Base-by-base conservation (phyloP, 2,888 invertebrate species). In the Ophonus ardosiacus region DNA sequence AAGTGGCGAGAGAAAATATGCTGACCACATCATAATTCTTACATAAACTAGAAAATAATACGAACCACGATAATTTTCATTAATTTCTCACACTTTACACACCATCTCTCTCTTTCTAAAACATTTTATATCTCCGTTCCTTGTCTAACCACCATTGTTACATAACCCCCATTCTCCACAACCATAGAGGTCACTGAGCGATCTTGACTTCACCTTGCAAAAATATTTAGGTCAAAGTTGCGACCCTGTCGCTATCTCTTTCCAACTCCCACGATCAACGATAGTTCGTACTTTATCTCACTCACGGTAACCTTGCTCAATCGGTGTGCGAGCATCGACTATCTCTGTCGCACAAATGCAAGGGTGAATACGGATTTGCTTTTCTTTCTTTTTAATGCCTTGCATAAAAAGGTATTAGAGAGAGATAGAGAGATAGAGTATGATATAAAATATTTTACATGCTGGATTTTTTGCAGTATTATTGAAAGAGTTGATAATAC, bases 161-260 rank as follows among this genome's bases (percentile, higher is more conserved):
- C 81, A 81, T 63, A 81, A 81, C 65, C 71, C 71, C 18, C 71
- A 43, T 74, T 68, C 68, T 68, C 68, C 38, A 15, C 13, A 24
- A 38, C 43, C 43, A 51, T 21, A 38, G 68, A 81, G 81, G 81
- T 81, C 71, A 71, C 59, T 68, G 51, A 17, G 51, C 71, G 81
- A 65, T 81, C 81, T 81, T 81, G 81, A 81, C 81, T 81, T 81
- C 68, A 81, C 81, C 81, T 81, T 81, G 81, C 68, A 81, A 81
- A 81, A 81, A 81, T 81, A 81, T 81, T 81, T 81, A 61, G 81
- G 81, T 81, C 81, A 81, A 81, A 81, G 68, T 68, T 81, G 65
- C 81, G 81, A 81, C 81, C 81, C 63, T 38, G n/a, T 40, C 40
- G 40, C 65, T 68, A 40, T 81, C 59, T 61, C 57, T 71, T 56